A percentile compares a stretch with the other conserved stretches of the same genome.
Conservation (phyloP, 2,113 vertebrate species). For the Ardeotis arabs region DNA sequence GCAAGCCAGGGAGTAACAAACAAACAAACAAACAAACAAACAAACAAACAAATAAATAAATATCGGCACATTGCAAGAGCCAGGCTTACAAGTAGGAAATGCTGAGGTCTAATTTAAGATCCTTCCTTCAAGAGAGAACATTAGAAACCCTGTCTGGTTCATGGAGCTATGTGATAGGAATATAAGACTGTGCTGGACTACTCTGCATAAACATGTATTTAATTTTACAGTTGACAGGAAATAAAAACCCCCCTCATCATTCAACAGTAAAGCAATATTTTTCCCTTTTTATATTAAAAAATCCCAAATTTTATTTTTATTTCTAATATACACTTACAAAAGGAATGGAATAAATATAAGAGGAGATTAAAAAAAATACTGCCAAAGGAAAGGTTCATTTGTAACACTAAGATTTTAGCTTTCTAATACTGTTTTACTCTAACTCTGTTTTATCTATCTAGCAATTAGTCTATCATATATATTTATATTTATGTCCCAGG, state of each 20-base stretch:
- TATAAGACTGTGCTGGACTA: neutral
- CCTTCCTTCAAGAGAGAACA: neutral
- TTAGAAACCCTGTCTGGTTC: neutral
- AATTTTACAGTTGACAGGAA: neutral
- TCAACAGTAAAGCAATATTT: neutral
- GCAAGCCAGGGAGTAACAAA: neutral
- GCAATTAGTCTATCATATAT: constrained; percentile 71
- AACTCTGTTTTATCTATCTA: constrained; percentile 72
- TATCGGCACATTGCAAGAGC: neutral
- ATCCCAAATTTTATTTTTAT: neutral
- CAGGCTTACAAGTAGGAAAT: constrained; percentile 2
- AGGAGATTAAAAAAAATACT: neutral
- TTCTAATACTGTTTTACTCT: constrained; percentile 70
- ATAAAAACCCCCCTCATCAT: neutral
- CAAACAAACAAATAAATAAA: neutral
- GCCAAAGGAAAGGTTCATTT: constrained; percentile 58
- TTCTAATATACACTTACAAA: neutral
- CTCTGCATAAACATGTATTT: neutral
- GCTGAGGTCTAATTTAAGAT: constrained; percentile 25
- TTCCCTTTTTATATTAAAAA: neutral
- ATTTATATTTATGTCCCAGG: neutral
- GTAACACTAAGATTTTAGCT: constrained; percentile 70
- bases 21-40: no score
- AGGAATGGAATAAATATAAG: neutral
- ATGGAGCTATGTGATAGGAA: neutral